phyloP scores from a whole-genome alignment of 1,140 invertebrate genomes.

The Epicauta chinensis region DNA sequence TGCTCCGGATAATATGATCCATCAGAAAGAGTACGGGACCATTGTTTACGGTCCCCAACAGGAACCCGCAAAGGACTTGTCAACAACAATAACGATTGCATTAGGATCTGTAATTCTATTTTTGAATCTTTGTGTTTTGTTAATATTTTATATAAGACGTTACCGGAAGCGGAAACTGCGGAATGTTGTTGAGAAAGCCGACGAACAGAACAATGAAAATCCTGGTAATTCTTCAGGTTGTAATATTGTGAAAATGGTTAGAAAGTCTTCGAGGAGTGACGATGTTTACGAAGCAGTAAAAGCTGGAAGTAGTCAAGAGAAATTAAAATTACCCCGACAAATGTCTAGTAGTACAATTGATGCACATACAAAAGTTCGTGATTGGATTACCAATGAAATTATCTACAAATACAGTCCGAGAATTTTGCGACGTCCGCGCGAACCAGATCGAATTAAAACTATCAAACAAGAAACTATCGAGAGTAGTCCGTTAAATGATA shows the following conservation, averaged over 20 bases:
- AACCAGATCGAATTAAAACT: neutral
- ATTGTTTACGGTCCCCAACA: conserved; percentile 4
- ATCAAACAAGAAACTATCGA: conserved; percentile 15
- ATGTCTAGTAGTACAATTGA: conserved; percentile 74
- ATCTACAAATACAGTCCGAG: conserved; percentile 63
- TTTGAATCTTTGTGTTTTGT: conserved; percentile 73
- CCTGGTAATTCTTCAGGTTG: conserved; percentile 39
- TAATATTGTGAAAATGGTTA: conserved; percentile 51
- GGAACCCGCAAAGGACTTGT: conserved; percentile 25
- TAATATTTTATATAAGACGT: conserved; percentile 70
- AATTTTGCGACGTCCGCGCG: conserved; percentile 46
- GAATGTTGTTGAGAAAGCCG: conserved; percentile 23
- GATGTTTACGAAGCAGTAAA: conserved; percentile 53
- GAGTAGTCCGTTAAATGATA: conserved; percentile 35
- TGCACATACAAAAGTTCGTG: conserved; percentile 74
- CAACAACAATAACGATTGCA: conserved; percentile 66
- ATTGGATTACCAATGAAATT: conserved; percentile 76
- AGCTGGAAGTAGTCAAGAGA: conserved; percentile 52
- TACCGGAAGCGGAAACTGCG: conserved; percentile 44
- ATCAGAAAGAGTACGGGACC: neutral
- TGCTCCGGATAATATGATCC: conserved; percentile 7
- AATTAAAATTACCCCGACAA: conserved; percentile 60
- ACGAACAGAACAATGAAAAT: conserved; percentile 36
- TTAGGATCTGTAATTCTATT: conserved; percentile 72
- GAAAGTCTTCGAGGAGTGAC: conserved; percentile 47